Evolutionary conservation across 2,888 invertebrate genomes (phyloP).

Genomic region (Torymus auratus): DNA sequence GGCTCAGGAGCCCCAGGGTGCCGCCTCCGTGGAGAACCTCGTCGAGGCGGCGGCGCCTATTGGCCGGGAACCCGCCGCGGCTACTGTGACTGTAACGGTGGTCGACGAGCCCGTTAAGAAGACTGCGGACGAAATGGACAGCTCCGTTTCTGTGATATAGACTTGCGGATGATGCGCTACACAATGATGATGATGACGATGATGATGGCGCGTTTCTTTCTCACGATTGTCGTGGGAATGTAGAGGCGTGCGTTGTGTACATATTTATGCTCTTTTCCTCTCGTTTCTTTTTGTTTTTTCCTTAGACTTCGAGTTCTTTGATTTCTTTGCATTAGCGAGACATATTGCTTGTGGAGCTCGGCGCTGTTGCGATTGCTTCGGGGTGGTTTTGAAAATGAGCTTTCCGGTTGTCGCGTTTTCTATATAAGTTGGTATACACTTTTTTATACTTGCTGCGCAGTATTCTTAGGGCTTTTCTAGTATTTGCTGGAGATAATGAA

Average conservation of each 20-base stretch:
- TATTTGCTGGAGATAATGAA: too few relatives aligned
- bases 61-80: conserved; percentile 69
- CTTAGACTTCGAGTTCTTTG: neutral
- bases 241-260: too few relatives aligned
- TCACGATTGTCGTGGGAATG: too few relatives aligned
- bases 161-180: conserved; percentile 55
- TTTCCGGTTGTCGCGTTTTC: too few relatives aligned
- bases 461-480: too few relatives aligned
- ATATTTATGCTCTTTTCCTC: neutral
- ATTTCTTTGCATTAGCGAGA: neutral
- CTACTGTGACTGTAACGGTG: conserved; percentile 52
- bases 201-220: too few relatives aligned
- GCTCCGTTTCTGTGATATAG: conserved; percentile 76
- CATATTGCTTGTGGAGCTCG: conserved; percentile 8
- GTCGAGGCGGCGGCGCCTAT: conserved; percentile 75
- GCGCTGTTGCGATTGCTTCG: conserved; percentile 4
- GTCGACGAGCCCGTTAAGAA: conserved; percentile 61
- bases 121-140: conserved; percentile 73
- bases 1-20: conserved; percentile 57
- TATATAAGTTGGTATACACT: neutral
- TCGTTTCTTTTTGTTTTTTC: neutral
- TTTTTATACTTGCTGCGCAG: too few relatives aligned
- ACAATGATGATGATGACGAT: too few relatives aligned
- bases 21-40: conserved; percentile 73
- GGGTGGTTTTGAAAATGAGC: neutral